phyloP scores from a whole-genome alignment of 2,797 vertebrate genomes.

The Spatula clypeata region DNA sequence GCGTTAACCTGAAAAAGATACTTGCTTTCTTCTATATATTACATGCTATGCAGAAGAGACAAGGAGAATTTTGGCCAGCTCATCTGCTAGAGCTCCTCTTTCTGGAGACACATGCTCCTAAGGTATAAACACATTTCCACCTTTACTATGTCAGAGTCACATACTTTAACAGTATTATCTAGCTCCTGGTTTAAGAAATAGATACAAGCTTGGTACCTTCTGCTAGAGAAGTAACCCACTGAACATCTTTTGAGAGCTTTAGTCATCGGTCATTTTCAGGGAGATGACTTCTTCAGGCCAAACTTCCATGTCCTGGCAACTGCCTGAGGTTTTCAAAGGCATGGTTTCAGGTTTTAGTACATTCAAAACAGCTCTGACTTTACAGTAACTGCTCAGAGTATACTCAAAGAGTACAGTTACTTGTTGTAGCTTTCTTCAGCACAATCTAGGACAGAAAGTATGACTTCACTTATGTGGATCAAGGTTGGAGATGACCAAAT shows the following conservation, averaged over 20 bases:
- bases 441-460: background rate
- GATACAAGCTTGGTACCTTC: background rate
- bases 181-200: background rate
- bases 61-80: background rate
- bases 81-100: background rate
- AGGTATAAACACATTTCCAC: background rate
- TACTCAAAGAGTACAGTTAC: background rate
- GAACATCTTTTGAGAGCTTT: background rate
- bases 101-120: background rate
- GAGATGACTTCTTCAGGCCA: background rate
- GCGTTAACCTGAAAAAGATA: background rate
- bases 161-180: background rate
- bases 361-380: background rate
- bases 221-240: background rate
- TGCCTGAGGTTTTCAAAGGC: background rate
- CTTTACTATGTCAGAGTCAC: background rate
- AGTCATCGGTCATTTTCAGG: background rate
- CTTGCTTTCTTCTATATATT: background rate
- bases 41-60: background rate
- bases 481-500: background rate
- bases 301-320: background rate
- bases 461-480: background rate
- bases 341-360: background rate
- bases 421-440: background rate
- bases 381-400: background rate